Evolutionary conservation across 1,140 invertebrate species (phyloP), one percentile per base, ranked within the genome.

Genomic region (Cotesia typhae): DNA sequence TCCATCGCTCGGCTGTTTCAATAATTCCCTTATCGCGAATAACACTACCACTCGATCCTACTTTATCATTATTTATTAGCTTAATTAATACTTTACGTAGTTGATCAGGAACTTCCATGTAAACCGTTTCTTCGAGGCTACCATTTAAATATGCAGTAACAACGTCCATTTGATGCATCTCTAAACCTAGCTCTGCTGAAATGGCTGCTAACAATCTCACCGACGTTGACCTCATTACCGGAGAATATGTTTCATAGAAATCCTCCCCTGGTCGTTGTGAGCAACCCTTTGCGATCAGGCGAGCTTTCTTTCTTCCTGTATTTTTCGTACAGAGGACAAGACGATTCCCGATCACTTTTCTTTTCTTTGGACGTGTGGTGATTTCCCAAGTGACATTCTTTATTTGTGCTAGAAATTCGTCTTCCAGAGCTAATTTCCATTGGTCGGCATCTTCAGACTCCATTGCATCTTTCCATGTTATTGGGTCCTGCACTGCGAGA

Each of bases 251-350:
- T 10, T 70, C 68, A 38, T 17, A 37, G 20, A 70, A 70, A 63
- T 70, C 68, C 9, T 60, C 38, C 1, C 57, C 68, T 17, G 36
- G 68, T 6, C 61, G 60, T 55, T 74, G 68, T 52, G 37, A 65
- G 36, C 60, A 81, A 14, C 79, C 76, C 53, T 74, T 76, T 51
- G 73, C 79, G 47, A 83, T 77, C 55, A 82, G 78, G n/a, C 81
- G 53, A 35, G 82, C 82, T 63, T 84, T 78, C 77, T 70, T 65
- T n/a, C 64, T 7, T 35, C 66, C 65, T 70, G 53, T 14, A 37
- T 61, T 37, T 79, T 83, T 63, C 14, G 69, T 75, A 38, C 70
- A 53, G 41, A 81, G 81, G 7, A 83, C 76, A 74, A 76, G 77
- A 64, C 77, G 74, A 52, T 38, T 76, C 4, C 65, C 64, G 17